Evolutionary conservation across 1,140 invertebrate genomes (phyloP).

Genomic region (Holcopasites calliopsidis): DNA sequence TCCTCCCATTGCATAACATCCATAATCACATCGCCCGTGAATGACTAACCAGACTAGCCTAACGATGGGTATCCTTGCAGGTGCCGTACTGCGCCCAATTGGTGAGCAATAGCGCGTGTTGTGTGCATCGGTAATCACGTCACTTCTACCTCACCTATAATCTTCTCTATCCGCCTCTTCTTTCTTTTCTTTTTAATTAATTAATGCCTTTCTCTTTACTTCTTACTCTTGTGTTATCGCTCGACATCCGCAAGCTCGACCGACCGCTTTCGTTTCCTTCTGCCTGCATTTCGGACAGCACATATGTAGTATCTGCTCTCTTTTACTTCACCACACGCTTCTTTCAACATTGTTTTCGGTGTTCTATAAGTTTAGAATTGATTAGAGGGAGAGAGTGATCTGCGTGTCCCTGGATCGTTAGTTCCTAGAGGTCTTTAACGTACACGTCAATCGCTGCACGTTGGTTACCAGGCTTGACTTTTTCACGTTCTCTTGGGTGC

Average conservation of each 20-base stretch:
- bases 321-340: conserved; percentile 12
- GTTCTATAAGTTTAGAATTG: conserved; percentile 7
- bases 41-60: conserved; percentile 76
- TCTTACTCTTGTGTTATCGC: conserved; percentile 11
- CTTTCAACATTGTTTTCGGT: background rate
- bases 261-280: conserved; percentile 66
- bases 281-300: conserved; percentile 26
- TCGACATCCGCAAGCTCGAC: conserved; percentile 65
- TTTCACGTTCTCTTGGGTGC: background rate
- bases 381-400: conserved; percentile 2
- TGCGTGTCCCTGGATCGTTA: conserved; percentile 4
- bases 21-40: conserved; percentile 54
- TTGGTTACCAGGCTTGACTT: conserved; percentile 41
- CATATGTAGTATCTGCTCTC: background rate
- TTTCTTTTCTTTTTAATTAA: conserved; percentile 48
- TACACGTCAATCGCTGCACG: conserved; percentile 51
- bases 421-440: conserved; percentile 2
- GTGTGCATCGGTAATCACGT: conserved; percentile 93
- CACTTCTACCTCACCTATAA: conserved; percentile 80
- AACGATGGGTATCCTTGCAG: conserved; percentile 86
- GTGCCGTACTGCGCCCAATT: conserved; percentile 92
- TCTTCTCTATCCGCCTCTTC: conserved; percentile 68
- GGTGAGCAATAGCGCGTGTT: conserved; percentile 95
- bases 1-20: conserved; percentile 48
- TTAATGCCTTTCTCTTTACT: conserved; percentile 44